Evolutionary conservation across 2,888 invertebrate species (phyloP), one percentile per base, ranked within the genome.

Genomic region (Cotesia congregata): DNA sequence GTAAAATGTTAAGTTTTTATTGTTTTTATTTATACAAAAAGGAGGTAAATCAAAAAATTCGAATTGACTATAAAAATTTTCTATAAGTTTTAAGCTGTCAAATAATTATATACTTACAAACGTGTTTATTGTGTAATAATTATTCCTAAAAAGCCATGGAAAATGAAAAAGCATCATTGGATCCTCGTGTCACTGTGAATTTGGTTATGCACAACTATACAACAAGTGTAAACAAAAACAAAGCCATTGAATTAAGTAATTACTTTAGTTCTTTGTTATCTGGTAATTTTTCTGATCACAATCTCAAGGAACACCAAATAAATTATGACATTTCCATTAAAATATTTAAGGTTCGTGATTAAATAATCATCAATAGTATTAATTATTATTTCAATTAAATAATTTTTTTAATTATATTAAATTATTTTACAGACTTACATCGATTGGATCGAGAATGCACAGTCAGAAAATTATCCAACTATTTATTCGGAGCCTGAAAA

Each of bases 231-330:
- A 50, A 12, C 50, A 50, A 50, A 50, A 50, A 50, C 7, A 50
- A 50, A 50, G 50, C 50, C 50, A 12, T 50, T 7, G 50, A 77
- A 4, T 80, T 84, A 41, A 87, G 87, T 64, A 73, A 78, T 1
- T 88, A 88, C 20, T 88, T 88, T 70, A 80, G 82, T 0, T 83
- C 84, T 1, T 82, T 87, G 62, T 83, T 86, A 20, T 86, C 85
- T 0, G 80, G 83, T 41, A 84, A 84, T 70, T 87, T 85, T 70
- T 82, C 79, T 7, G 87, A 87, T 76, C 83, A 84, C 40, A 76
- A 72, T 17, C 79, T 80, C 20, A 79, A 82, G 12, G 83, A 86
- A 76, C 83, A 86, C 61, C 76, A 76, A 67, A 84, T 87, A 30
- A 86, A 86, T 77, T 87, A 85, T 76, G 83, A 86, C 50, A 81